These are phyloP conservation scores for Lathamus discolor DNA, from an alignment of 2,113 vertebrate species.

Conservation along the genomic window DNA sequence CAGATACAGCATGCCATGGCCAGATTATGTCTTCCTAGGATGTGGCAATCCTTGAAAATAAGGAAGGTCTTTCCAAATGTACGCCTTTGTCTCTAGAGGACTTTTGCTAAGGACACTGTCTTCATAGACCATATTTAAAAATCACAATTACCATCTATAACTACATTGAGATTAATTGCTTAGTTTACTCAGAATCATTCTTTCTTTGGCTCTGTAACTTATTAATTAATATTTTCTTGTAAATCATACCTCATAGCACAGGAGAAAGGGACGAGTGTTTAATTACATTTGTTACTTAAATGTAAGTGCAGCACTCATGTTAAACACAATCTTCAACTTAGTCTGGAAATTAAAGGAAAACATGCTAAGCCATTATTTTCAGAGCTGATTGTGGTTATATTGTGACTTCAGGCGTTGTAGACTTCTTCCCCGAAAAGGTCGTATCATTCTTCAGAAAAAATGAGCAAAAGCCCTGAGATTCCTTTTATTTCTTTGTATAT, in stretches of 20 bases:
- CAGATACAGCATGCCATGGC: accelerated
- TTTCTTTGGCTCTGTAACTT: not conserved
- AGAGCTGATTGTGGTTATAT: constrained; percentile 9
- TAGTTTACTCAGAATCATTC: not conserved
- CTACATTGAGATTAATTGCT: not conserved
- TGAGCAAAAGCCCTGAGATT: not conserved
- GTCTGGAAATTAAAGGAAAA: constrained; percentile 23
- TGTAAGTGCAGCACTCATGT: not conserved
- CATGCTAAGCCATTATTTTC: not conserved
- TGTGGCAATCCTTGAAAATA: accelerated
- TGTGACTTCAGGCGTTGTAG: constrained; percentile 6
- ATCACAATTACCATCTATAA: not conserved
- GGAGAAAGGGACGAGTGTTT: not conserved
- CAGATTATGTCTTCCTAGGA: not conserved
- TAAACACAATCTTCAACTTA: not conserved
- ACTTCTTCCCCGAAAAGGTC: constrained; percentile 43
- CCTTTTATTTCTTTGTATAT: constrained; percentile 56
- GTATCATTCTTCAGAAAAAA: constrained; percentile 6
- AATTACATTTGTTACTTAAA: not conserved
- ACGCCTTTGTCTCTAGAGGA: not conserved
- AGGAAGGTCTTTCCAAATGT: not conserved
- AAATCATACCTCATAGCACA: not conserved
- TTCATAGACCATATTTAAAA: not conserved
- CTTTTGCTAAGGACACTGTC: not conserved
- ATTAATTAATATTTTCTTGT: not conserved